Conservation (phyloP, 2,888 invertebrate species). For the Synergus gifuensis region DNA sequence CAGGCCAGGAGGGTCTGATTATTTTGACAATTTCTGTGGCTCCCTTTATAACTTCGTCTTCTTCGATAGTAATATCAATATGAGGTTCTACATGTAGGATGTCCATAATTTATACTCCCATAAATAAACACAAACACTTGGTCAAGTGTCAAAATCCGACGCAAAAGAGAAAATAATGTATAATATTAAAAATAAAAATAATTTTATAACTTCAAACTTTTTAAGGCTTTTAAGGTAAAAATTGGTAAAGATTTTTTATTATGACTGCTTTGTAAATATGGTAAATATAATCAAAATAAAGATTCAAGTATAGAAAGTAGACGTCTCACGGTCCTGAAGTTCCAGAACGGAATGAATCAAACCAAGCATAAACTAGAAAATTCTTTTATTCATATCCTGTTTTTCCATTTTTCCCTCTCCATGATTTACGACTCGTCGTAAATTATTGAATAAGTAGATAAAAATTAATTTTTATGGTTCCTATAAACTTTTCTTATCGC, state of each 20-base stretch:
- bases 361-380: neutral
- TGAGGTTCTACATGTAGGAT: conserved; percentile 68
- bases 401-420: neutral
- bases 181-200: neutral
- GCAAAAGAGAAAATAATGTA: neutral
- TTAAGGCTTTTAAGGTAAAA: neutral
- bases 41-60: conserved; percentile 84
- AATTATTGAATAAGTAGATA: too few relatives aligned
- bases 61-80: conserved; percentile 83
- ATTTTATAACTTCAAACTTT: neutral
- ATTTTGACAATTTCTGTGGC: conserved; percentile 83
- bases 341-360: neutral
- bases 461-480: neutral
- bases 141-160: neutral
- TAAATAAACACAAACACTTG: neutral
- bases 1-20: conserved; percentile 86
- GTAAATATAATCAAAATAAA: neutral
- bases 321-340: neutral
- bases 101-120: conserved; percentile 35
- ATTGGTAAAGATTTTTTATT: too few relatives aligned
- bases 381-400: neutral
- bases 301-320: neutral
- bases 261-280: too few relatives aligned
- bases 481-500: neutral
- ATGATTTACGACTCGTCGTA: neutral